Evolutionary conservation across 2,888 invertebrate genomes (phyloP).

Genomic region (Tipula helvola): DNA sequence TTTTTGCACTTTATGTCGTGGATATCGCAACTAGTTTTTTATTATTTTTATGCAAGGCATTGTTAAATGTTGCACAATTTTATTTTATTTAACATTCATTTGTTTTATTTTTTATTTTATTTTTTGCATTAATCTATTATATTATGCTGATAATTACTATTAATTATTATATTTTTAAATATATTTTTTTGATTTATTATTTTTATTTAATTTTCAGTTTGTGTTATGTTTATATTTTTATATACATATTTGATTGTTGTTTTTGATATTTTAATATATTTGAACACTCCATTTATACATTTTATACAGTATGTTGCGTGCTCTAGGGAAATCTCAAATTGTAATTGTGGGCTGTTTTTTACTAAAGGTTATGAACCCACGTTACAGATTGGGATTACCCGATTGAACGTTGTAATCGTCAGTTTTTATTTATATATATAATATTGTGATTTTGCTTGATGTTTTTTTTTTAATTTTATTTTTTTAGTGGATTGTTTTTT

Average conservation of each 20-base stretch:
- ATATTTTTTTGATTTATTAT: slow-evolving; percentile 11
- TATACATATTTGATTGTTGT: slow-evolving; percentile 16
- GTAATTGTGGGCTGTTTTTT: slow-evolving; percentile 77
- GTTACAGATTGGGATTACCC: slow-evolving; percentile 37
- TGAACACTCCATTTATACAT: not conserved
- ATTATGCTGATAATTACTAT: not conserved
- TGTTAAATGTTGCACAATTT: not conserved
- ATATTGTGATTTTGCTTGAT: not conserved
- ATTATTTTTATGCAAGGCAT: not conserved
- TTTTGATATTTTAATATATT: slow-evolving; percentile 14
- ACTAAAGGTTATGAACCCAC: slow-evolving; percentile 27
- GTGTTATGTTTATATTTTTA: slow-evolving; percentile 14
- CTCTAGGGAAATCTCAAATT: slow-evolving; percentile 91
- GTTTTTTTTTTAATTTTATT: not conserved
- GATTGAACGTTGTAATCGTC: slow-evolving; percentile 24
- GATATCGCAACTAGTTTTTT: not conserved
- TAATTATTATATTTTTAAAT: slow-evolving; percentile 9
- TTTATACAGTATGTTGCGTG: slow-evolving; percentile 21
- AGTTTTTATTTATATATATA: slow-evolving; percentile 21
- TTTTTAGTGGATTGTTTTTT: not conserved
- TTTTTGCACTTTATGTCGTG: not conserved
- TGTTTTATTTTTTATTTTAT: not conserved
- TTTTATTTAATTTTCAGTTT: slow-evolving; percentile 13
- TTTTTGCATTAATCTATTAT: not conserved
- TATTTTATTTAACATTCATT: not conserved